phyloP scores from a whole-genome alignment of 2,797 vertebrate genomes.

The Hipposideros larvatus region DNA sequence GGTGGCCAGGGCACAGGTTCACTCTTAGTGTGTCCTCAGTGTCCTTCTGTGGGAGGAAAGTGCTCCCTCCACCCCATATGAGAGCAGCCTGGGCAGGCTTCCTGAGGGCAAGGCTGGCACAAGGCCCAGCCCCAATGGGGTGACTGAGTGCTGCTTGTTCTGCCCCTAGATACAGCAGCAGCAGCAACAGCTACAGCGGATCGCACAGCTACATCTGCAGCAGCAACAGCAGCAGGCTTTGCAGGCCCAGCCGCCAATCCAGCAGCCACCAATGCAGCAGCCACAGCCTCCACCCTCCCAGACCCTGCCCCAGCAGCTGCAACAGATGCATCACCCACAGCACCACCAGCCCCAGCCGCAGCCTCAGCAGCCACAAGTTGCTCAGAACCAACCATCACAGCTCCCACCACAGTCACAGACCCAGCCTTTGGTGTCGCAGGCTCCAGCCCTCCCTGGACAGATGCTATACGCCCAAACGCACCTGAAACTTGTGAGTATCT shows the following conservation, averaged over 20 bases:
- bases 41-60: neutral
- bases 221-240: constrained; percentile 89
- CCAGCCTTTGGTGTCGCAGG: constrained; percentile 92
- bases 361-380: constrained; percentile 87
- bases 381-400: constrained; percentile 90
- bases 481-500: constrained; percentile 88
- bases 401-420: constrained; percentile 92
- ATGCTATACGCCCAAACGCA: constrained; percentile 92
- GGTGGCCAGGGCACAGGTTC: neutral
- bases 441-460: constrained; percentile 91
- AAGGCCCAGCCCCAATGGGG: neutral
- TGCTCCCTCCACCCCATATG: neutral
- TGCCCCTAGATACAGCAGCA: constrained; percentile 89
- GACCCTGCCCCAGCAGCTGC: constrained; percentile 87
- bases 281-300: constrained; percentile 83
- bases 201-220: constrained; percentile 85
- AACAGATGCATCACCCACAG: constrained; percentile 87
- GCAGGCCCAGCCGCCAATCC: constrained; percentile 87
- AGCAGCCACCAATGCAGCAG: constrained; percentile 87
- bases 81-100: neutral
- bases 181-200: constrained; percentile 88
- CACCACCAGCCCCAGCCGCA: constrained; percentile 86
- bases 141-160: neutral
- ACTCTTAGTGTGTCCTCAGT: neutral
- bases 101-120: neutral